Base-by-base conservation (phyloP, 2,113 vertebrate species). In the Ceyx cyanopectus region DNA sequence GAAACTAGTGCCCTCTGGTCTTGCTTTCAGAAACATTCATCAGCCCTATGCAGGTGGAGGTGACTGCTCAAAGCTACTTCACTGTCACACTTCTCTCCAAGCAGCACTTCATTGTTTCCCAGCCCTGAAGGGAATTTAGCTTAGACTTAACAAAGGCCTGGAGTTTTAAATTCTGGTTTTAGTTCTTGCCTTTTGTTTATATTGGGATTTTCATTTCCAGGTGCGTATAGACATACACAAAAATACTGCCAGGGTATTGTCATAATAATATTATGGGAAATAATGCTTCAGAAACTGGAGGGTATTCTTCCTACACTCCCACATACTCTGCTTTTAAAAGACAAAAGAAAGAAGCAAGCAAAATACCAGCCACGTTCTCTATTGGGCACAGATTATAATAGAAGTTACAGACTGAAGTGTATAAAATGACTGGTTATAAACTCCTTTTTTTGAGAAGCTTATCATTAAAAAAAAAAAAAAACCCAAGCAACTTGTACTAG, bases 201-300 rank as follows among this genome's bases (percentile, higher is more conserved):
- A 67, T 89, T 75, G 68, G 20, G 34, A 32, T 73, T 87, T 82
- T 87, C 18, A 16, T 77, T 87, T 74, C 78, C 32, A 48, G 58
- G 34, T 73, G 26, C 58, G 30, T 70, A 51, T 60, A 70, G 46
- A 76, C 67, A 63, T 54, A 79, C 8, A 78, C 30, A 95, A 65
- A 94, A 87, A 89, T 43, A 86, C 54, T 83, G 57, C 51, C 57
- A 81, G 32, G 27, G 21, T 58, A 61, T 77, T 89, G 63, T 87
- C 78, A 81, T 66, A 80, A 86, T 90, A 92, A 85, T 48, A 27
- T 75, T 65, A 81, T 21, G 27, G 40, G 69, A 94, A 78, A 91
- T 62, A 85, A 61, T 41, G 24, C 19, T 80, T 86, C 61, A 70
- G 65, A 50, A 87, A 67, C 5, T 90, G 62, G 63, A 74, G 91